Conservation (phyloP, 2,797 vertebrate species). For the Balearica regulorum region DNA sequence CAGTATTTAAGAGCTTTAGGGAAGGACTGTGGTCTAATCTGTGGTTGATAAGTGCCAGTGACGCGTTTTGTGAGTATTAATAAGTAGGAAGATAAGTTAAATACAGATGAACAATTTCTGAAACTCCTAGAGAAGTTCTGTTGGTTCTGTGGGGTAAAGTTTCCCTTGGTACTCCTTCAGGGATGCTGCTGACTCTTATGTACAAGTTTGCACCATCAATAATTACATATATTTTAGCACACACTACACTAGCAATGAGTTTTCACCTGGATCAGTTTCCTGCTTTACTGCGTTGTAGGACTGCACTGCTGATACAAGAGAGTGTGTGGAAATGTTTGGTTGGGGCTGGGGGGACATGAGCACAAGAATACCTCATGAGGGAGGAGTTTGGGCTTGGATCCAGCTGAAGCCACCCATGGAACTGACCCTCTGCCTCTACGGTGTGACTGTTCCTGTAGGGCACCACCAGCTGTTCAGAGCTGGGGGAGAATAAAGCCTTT, state of each 20-base stretch:
- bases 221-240: not conserved
- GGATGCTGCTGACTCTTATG: not conserved
- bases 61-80: not conserved
- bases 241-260: not conserved
- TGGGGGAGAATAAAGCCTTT: not conserved
- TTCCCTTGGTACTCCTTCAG: not conserved
- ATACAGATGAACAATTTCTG: not conserved
- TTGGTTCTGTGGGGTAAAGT: not conserved
- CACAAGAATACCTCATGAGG: accelerated
- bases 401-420: accelerated
- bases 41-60: not conserved
- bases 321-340: not conserved
- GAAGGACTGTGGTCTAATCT: not conserved
- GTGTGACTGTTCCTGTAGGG: not conserved
- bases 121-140: not conserved
- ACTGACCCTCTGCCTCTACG: not conserved
- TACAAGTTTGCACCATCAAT: not conserved
- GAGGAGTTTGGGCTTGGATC: not conserved
- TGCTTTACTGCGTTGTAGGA: not conserved
- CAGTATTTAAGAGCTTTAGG: not conserved
- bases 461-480: not conserved
- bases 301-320: not conserved
- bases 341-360: not conserved
- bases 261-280: not conserved
- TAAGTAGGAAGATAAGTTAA: not conserved